Evolutionary conservation across 2,797 vertebrate genomes (phyloP), one percentile per base, ranked within the genome.

Genomic region (Poliocrania exsul): DNA sequence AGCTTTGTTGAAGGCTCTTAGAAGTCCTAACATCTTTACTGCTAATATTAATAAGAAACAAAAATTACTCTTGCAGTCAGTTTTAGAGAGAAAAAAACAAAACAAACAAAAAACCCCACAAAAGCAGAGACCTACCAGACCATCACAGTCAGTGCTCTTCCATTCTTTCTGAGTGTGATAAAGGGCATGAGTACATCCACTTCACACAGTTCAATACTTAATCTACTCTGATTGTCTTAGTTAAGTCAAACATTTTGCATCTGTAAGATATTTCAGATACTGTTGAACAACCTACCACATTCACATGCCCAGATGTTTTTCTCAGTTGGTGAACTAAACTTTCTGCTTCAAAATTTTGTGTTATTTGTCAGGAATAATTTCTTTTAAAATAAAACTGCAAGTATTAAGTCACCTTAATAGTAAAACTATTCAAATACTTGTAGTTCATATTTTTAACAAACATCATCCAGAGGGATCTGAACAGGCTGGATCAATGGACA

Each of bases 161-260:
- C 46, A 25, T 83, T 64, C 46, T 50, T 54, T 65, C 83, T 49
- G 26, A 37, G 56, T 44, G 29, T 50, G 51, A 51, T 79, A 74
- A 18, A 74, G 35, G 28, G 23, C 15, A 12, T 38, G 60, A 44
- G 47, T 26, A 37, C 33, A 64, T 54, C 51, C n/a, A 24, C 46
- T 73, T 82, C 23, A 67, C 35, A 51, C 17, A 42, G 46, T 60
- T 64, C 17, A 44, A 33, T 77, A 37, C 33, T 64, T 67, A 19
- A 28, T 58, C 38, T 78, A 62, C 35, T 82, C 66, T 79, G 44
- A 46, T 20, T 42, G 40, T 50, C 62, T 11, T 83, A 64, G 44
- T 50, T 65, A 90, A 73, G 69, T 80, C 14, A 65, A 87, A 40
- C 72, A 70, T 70, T 87, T 83, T 73, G 50, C 18, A 50, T 70